Evolutionary conservation across 2,888 invertebrate species (phyloP).

Genomic region (Rhodophaea formosa): DNA sequence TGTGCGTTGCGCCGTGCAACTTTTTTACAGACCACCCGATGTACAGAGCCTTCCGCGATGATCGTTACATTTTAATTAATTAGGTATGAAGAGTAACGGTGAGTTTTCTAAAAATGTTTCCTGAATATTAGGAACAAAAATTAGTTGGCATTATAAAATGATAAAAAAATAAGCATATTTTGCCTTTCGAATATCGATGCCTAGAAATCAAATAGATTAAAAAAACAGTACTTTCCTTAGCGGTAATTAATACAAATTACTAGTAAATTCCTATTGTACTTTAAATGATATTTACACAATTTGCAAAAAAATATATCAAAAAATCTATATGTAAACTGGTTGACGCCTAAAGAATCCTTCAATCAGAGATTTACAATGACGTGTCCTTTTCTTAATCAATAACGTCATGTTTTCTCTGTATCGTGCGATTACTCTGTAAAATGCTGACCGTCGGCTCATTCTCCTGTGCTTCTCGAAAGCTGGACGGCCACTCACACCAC

Average conservation of each 20-base stretch:
- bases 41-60: conserved; percentile 47
- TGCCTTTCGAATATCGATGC: too few relatives aligned
- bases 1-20: conserved; percentile 70
- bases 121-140: too few relatives aligned
- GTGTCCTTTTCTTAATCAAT: too few relatives aligned
- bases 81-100: not conserved
- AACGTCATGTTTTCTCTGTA: not conserved
- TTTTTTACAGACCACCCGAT: conserved; percentile 63
- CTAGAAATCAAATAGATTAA: too few relatives aligned
- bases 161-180: too few relatives aligned
- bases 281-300: too few relatives aligned
- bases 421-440: conserved; percentile 38
- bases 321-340: too few relatives aligned
- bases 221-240: too few relatives aligned
- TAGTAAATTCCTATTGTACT: too few relatives aligned
- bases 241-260: too few relatives aligned
- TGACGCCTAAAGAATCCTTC: not conserved
- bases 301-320: too few relatives aligned
- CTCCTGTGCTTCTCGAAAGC: conserved; percentile 67
- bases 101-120: not conserved
- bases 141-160: too few relatives aligned
- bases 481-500: conserved; percentile 71
- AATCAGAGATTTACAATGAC: not conserved
- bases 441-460: conserved; percentile 56
- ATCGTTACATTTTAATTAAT: conserved; percentile 24